Conservation (phyloP, 2,797 vertebrate species). For the Tokudaia tokunoshimensis region DNA sequence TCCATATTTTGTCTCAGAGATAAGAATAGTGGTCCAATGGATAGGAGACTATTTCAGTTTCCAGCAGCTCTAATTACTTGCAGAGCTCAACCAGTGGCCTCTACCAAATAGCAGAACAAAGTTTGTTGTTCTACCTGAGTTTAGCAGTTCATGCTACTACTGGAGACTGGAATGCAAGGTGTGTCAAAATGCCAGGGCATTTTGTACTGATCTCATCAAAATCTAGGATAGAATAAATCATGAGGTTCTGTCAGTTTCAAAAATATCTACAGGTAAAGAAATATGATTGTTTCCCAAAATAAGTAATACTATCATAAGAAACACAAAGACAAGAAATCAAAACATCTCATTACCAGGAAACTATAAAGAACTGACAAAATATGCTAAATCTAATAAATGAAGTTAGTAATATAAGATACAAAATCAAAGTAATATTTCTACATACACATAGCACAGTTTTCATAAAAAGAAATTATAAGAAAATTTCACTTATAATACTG, state of each 20-base stretch:
- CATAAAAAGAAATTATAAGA: not conserved
- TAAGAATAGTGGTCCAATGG: not conserved
- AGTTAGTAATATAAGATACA: not conserved
- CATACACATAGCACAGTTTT: not conserved
- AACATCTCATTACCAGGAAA: not conserved
- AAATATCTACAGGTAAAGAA: not conserved
- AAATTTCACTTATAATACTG: not conserved
- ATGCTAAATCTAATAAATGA: not conserved
- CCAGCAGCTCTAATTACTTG: not conserved
- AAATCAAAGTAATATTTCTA: not conserved
- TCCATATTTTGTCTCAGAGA: not conserved
- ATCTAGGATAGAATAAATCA: not conserved
- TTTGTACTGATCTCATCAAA: not conserved
- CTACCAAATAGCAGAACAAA: not conserved
- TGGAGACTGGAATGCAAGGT: not conserved
- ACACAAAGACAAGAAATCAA: not conserved
- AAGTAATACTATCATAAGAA: not conserved
- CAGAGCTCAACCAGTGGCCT: not conserved
- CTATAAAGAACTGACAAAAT: not conserved
- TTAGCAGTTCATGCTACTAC: not conserved
- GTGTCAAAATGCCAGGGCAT: too few relatives aligned
- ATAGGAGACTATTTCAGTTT: not conserved
- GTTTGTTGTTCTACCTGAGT: not conserved
- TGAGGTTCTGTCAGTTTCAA: not conserved
- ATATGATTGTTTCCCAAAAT: not conserved